These are phyloP conservation scores for Caenorhabditis macrosperma DNA, from an alignment of 2,888 invertebrate species.

Conservation along the genomic window DNA sequence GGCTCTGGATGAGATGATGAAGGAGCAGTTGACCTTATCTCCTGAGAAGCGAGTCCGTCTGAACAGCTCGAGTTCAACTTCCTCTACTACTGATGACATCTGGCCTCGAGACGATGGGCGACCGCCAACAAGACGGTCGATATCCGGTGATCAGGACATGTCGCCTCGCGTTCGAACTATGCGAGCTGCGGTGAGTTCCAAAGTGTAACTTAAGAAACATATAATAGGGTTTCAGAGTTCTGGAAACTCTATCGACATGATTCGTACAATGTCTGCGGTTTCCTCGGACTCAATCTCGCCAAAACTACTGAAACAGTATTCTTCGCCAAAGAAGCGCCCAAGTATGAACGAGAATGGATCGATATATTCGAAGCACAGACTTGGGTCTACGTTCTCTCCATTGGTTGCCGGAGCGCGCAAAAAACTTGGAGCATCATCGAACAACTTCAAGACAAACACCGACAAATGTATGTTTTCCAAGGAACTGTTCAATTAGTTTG, in stretches of 20 bases:
- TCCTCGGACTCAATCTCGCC: constrained; percentile 49
- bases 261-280: constrained; percentile 7
- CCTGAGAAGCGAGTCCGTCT: constrained; percentile 37
- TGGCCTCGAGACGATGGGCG: neutral
- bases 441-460: neutral
- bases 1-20: constrained; percentile 26
- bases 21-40: constrained; percentile 5
- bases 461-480: neutral
- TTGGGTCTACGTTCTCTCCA: constrained; percentile 51
- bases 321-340: constrained; percentile 29
- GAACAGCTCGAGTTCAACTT: neutral
- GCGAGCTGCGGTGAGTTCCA: constrained; percentile 3
- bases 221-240: neutral
- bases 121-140: constrained; percentile 27
- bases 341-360: constrained; percentile 3
- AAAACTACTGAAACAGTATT: constrained; percentile 12
- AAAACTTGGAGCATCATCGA: constrained; percentile 6
- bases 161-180: constrained; percentile 17
- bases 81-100: neutral
- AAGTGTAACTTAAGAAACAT: neutral
- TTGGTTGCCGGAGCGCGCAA: constrained; percentile 22
- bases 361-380: constrained; percentile 44
- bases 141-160: neutral
- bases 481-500: neutral
- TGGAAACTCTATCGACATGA: neutral